Conservation (phyloP, 2,113 vertebrate species). For the Vicugna pacos region DNA sequence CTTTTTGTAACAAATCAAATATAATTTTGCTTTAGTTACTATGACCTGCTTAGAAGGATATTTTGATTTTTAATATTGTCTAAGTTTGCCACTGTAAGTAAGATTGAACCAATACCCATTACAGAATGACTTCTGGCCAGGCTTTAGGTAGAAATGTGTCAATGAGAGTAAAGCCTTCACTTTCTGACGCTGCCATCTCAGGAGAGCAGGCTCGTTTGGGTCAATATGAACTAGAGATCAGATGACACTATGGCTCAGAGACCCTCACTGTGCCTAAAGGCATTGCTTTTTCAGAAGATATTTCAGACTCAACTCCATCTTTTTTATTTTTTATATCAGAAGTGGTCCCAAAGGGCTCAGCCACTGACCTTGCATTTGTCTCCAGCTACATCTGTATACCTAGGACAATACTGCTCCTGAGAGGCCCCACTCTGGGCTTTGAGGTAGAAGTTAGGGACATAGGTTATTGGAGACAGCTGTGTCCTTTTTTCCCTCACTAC, state of each 20-base stretch:
- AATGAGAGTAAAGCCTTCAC: background rate
- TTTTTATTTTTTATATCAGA: background rate
- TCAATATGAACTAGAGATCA: background rate
- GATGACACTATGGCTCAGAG: rapidly evolving
- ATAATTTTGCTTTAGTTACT: background rate
- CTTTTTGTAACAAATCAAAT: background rate
- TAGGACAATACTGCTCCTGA: background rate
- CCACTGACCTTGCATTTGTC: background rate
- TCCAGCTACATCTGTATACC: no score
- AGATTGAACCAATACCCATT: background rate
- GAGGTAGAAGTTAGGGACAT: no score
- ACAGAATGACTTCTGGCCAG: background rate
- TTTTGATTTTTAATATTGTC: background rate
- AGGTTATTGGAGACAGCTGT: background rate
- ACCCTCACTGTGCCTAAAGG: background rate
- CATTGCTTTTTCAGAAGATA: background rate
- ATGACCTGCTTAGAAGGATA: background rate
- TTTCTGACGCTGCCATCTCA: background rate
- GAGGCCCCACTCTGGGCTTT: background rate
- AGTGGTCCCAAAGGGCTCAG: background rate
- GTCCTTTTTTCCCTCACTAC: background rate
- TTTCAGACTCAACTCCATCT: background rate
- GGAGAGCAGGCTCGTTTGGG: background rate
- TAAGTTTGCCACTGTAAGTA: background rate
- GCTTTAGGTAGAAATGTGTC: background rate